Base-by-base conservation (phyloP, 2,888 invertebrate genomes). In the Acanthosoma haemorrhoidale region DNA sequence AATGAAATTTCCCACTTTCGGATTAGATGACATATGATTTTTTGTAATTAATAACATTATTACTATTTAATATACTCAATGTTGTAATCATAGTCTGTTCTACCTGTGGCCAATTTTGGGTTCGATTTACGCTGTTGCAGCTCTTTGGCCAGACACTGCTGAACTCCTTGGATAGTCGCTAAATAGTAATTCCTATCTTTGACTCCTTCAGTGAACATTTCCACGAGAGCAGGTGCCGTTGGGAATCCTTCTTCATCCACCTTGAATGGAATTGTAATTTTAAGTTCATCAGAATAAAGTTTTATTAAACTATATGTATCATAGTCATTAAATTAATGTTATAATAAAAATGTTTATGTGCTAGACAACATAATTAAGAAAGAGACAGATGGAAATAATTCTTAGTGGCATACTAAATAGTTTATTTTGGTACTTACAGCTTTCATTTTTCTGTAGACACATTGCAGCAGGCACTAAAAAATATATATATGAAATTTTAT, bases 381-480 rank as follows among this genome's bases (percentile, higher is more conserved):
- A 9, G 8, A 9, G 8, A 9, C 6, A 36, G 36, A 32, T 32
- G 4, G 16, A 39, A 39, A 5, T 1, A 15, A 38, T 2, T 38
- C 4, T 6, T 4, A 15, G 1, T 15, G 4, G 16, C 2, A 8
- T 15, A 21, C n/a, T 57, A 57, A 59, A 18, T 16, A 16, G 16
- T 32, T 18, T 0, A 59, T 16, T 3, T 16, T 2, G 5, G 13
- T 59, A 86, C 87, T 86, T 80, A 88, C 89, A 58, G 89, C 90
- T 83, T 89, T 86, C 83, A 89, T 89, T 84, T 88, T 88, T 76
- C 87, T 83, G 81, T 90, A 90, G 74, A 90, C 88, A 80, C 90
- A 90, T 79, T 90, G 90, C 76, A 90, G 83, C 72, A 90, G 82
- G 77, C 90, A 90, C 89, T 89, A 84, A 78, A 86, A 87, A 74